Base-by-base conservation (phyloP, 2,113 vertebrate genomes). In the Phrynosoma blainvillii region DNA sequence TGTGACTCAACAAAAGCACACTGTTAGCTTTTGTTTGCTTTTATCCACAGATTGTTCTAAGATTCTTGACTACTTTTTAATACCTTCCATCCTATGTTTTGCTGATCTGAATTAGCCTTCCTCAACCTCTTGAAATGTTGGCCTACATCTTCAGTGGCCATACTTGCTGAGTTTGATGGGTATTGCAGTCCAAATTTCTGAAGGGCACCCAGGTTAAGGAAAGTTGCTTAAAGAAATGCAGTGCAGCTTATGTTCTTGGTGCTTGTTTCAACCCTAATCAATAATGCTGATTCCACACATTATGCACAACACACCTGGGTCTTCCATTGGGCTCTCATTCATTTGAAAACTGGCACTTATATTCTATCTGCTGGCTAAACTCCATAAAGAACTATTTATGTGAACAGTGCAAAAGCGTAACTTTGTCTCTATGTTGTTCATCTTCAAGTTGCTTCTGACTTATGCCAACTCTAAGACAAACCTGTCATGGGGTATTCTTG, bases 1-100 rank as follows among this genome's bases (percentile, higher is more conserved):
- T 74, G 66, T 66, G 79, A 84, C 86, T 81, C 66, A 88, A 47
- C 68, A 86, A 12, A 89, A 75, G 74, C 9, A 89, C 0, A 84
- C 4, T 79, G 92, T 88, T 14, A 18, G 5, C 2, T 25, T 81
- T 47, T 90, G 52, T 1, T 20, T 30, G 23, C 75, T 47, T 59
- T 59, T 59, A 59, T 59, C 10, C 59, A 36, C 25, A 36, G 84
- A 89, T 87, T 84, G 7, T n/a, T 88, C 86, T 71, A 84, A 42
- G 0, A 0, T 79, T 78, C 56, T 83, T 30, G 59, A 85, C 23
- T 47, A 18, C 1, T 47, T 0, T 93, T 91, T 86, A 1, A 62
- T 70, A 2, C 2, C 71, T 79, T 36, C 82, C 56, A 82, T 90
- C 4, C 85, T 85, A 16, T 2, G 47, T 9, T 82, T 84, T 88